These are phyloP conservation scores for Nansenia antarctica DNA, from an alignment of 2,113 vertebrate species.

Conservation along the genomic window DNA sequence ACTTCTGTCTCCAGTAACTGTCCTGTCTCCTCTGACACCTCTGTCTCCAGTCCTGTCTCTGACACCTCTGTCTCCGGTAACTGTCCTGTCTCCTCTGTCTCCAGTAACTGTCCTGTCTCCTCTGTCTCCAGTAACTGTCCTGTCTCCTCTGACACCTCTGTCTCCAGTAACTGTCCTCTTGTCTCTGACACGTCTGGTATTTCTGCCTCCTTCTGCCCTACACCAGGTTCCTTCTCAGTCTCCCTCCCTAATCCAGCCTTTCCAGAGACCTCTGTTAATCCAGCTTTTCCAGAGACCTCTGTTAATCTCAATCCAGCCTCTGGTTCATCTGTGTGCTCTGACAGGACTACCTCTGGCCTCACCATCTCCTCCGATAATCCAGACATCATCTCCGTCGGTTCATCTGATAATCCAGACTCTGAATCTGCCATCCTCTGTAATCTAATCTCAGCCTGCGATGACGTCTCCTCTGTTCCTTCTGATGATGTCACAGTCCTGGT, in stretches of 20 bases:
- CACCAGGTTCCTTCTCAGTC: conserved; percentile 8
- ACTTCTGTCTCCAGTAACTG: too few relatives aligned
- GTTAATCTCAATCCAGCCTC: background rate
- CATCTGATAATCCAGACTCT: background rate
- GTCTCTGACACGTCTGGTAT: conserved; percentile 15
- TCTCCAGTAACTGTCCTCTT: too few relatives aligned
- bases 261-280: too few relatives aligned
- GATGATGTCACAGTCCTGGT: conserved; percentile 1
- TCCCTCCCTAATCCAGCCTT: background rate
- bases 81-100: background rate
- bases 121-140: background rate
- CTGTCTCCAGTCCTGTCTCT: background rate
- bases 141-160: too few relatives aligned
- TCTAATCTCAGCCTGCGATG: background rate
- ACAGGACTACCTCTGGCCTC: background rate
- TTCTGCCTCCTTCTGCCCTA: conserved; percentile 13
- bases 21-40: too few relatives aligned
- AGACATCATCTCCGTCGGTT: background rate
- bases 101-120: background rate
- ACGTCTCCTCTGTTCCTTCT: background rate
- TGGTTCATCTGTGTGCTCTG: background rate
- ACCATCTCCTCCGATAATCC: background rate
- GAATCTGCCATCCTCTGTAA: background rate
- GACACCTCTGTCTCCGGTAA: background rate
- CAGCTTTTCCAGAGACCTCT: too few relatives aligned